Base-by-base conservation (phyloP, 2,113 vertebrate genomes). In the Dipodomys ordii region DNA sequence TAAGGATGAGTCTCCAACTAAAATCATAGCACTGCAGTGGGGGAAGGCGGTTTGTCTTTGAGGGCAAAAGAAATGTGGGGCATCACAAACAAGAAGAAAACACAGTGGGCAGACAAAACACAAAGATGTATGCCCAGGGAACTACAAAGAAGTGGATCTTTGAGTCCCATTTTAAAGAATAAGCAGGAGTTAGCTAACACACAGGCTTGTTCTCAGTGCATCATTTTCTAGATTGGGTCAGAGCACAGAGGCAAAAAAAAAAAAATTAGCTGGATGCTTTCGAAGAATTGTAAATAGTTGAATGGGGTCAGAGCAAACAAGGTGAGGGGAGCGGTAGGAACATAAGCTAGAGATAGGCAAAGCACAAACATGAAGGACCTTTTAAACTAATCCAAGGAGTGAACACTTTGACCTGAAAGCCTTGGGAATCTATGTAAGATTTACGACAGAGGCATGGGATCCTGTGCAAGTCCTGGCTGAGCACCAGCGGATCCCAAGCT, bases 261-360 rank as follows among this genome's bases (percentile, higher is more conserved):
- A 39, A 39, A 39, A 39, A 39, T 6, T 9, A 88, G 39, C 81
- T 68, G 73, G 71, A 92, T 79, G 80, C 83, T 95, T 94, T 94
- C 18, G 7, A 95, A 96, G 91, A 96, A 96, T 1, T 84, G 27
- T 73, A 79, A 93, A 87, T 82, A 91, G 74, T 80, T 67, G 92
- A 64, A 74, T 78, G 62, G 0, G 32, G 22, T 87, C 57, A 71
- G 28, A 82, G 64, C 91, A 95, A 93, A 95, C 73, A 95, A 83
- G 65, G 15, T 57, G 28, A 22, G 27, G 28, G 64, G n/a, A n/a
- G 76, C 3, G 1, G 28, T 13, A 57, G 28, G 60, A 88, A 83
- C 91, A 91, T 27, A 78, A 86, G 78, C 68, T 32, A 80, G 68
- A 95, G 79, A 72, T 11, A 77, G 39, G 74, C 35, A 53, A 28